A percentile compares a stretch with the other conserved stretches of the same genome.
Evolutionary conservation across 2,797 vertebrate genomes (phyloP).

Genomic region (Distichodus sexfasciatus): DNA sequence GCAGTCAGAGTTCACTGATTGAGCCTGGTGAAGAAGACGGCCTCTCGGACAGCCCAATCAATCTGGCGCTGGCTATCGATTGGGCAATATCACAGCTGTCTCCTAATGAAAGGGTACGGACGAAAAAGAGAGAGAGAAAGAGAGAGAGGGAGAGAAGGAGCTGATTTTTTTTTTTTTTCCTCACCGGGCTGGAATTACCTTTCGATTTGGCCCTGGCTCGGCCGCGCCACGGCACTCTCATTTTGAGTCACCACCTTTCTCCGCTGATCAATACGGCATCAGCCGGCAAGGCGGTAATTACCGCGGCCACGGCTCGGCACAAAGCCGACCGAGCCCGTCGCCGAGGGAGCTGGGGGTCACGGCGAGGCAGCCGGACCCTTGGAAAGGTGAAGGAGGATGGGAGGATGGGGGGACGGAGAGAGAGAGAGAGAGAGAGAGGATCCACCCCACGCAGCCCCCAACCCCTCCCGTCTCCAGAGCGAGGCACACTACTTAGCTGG

Average conservation of each 20-base stretch:
- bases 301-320: constrained; percentile 61
- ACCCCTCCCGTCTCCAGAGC: constrained; percentile 46
- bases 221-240: too few species aligned
- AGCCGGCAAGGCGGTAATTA: constrained; percentile 87
- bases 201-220: constrained; percentile 86
- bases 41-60: constrained; percentile 86
- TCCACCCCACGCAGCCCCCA: constrained; percentile 64
- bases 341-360: constrained; percentile 79
- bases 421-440: constrained; percentile 79
- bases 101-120: constrained; percentile 87
- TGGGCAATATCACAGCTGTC: constrained; percentile 87
- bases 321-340: constrained; percentile 79
- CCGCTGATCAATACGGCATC: constrained; percentile 87
- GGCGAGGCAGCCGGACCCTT: constrained; percentile 80
- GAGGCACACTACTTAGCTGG: constrained; percentile 88
- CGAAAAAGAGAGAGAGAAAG: constrained; percentile 45
- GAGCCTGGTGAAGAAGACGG: constrained; percentile 68
- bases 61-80: constrained; percentile 85
- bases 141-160: constrained; percentile 59
- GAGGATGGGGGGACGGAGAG: constrained; percentile 60
- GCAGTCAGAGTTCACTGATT: constrained; percentile 82
- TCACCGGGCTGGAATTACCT: constrained; percentile 89
- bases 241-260: constrained; percentile 86
- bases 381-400: constrained; percentile 82
- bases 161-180: too few species aligned